Percentiles rank a stretch among this genome's conserved stretches.
phyloP scores from a whole-genome alignment of 2,113 vertebrate genomes.

The Equus quagga region DNA sequence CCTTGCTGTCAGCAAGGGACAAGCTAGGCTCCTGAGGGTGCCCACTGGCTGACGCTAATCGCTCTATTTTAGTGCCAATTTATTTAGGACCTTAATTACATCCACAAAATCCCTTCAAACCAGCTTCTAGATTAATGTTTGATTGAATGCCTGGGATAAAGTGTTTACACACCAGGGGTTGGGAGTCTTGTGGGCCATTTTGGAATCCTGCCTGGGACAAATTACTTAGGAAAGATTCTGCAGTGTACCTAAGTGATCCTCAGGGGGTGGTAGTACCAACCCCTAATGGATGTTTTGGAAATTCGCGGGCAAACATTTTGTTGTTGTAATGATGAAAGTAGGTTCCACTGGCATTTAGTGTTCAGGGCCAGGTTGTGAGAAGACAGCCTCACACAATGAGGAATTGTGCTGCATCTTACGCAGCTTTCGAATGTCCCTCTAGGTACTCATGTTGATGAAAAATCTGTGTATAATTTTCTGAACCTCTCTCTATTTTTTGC shows the following conservation, averaged over 20 bases:
- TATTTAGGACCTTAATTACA: slow-evolving; percentile 28
- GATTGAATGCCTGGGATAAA: neutral
- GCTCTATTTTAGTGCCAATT: neutral
- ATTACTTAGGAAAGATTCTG: neutral
- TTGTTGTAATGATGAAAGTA: neutral
- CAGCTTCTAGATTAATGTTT: neutral
- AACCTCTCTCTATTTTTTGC: neutral
- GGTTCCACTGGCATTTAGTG: neutral
- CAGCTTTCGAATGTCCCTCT: neutral
- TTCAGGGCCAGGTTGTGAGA: neutral
- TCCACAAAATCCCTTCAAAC: slow-evolving; percentile 22
- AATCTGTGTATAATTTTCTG: neutral
- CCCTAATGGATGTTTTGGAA: neutral
- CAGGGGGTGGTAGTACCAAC: neutral
- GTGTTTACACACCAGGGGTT: neutral
- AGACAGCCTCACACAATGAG: neutral
- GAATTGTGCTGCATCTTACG: too few species aligned
- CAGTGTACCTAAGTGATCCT: neutral
- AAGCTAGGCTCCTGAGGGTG: neutral
- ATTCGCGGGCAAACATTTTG: neutral
- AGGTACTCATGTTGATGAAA: neutral
- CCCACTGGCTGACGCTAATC: neutral
- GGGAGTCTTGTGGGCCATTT: neutral
- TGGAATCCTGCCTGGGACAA: neutral
- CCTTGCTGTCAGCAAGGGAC: neutral